Conservation (phyloP, 1,140 invertebrate genomes). For the Mya arenaria region DNA sequence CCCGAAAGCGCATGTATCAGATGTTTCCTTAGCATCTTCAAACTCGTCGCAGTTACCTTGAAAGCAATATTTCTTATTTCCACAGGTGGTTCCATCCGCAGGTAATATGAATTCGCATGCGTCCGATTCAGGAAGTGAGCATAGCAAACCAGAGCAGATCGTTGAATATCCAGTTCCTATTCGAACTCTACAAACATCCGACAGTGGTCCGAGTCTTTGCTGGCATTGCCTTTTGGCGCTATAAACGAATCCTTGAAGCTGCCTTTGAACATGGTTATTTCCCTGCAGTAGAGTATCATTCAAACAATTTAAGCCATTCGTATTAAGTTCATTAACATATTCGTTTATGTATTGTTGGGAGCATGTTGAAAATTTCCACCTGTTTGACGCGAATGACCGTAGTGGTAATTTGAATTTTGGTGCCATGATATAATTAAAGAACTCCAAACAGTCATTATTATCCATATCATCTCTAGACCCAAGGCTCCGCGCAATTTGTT, state of each 20-base stretch:
- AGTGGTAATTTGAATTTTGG: slow-evolving; percentile 61
- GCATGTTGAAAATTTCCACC: slow-evolving; percentile 64
- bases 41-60: slow-evolving; percentile 19
- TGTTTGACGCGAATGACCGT: slow-evolving; percentile 60
- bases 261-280: not conserved
- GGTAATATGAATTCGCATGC: slow-evolving; percentile 41
- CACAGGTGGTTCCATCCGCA: slow-evolving; percentile 53
- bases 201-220: slow-evolving; percentile 50
- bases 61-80: slow-evolving; percentile 49
- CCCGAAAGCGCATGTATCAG: slow-evolving; percentile 40
- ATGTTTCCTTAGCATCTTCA: slow-evolving; percentile 26
- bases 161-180: slow-evolving; percentile 25
- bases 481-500: slow-evolving; percentile 54
- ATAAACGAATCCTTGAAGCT: slow-evolving; percentile 14
- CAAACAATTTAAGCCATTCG: slow-evolving; percentile 23
- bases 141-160: slow-evolving; percentile 35
- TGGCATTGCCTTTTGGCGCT: slow-evolving; percentile 61
- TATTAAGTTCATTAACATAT: slow-evolving; percentile 52
- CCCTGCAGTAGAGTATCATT: not conserved
- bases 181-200: slow-evolving; percentile 64
- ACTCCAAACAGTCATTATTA: slow-evolving; percentile 65
- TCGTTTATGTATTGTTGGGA: slow-evolving; percentile 59
- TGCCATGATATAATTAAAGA: slow-evolving; percentile 67
- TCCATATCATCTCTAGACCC: slow-evolving; percentile 68
- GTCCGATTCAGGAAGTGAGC: slow-evolving; percentile 4